phyloP scores from a whole-genome alignment of 2,888 invertebrate species.

The Ophion slaviceki region DNA sequence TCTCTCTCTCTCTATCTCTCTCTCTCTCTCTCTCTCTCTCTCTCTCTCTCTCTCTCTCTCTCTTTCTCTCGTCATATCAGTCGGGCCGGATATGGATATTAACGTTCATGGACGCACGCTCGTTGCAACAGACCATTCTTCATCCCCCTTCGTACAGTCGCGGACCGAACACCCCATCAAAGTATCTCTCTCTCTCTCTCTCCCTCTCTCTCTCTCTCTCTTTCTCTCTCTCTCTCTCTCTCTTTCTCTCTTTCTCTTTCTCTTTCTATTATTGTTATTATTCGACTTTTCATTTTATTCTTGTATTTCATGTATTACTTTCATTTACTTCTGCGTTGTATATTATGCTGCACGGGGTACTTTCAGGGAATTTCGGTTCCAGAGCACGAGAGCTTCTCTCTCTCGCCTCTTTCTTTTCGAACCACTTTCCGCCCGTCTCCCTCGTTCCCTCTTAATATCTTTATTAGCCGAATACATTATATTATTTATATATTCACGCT shows the following conservation, averaged over 20 bases:
- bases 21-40: conserved; percentile 13
- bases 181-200: conserved; percentile 17
- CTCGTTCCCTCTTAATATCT: conserved; percentile 55
- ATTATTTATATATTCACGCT: conserved; percentile 55
- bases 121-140: conserved; percentile 57
- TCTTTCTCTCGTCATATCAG: conserved; percentile 42
- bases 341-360: no score
- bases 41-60: neutral
- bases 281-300: no score
- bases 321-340: no score
- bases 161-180: conserved; percentile 42
- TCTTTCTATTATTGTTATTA: neutral
- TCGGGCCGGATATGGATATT: conserved; percentile 66
- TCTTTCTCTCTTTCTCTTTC: conserved; percentile 3
- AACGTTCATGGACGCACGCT: conserved; percentile 60
- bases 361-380: no score
- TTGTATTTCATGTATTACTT: no score
- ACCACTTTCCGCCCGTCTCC: neutral
- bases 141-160: conserved; percentile 45
- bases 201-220: conserved; percentile 17
- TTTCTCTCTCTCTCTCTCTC: neutral
- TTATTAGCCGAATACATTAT: conserved; percentile 61
- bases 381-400: neutral
- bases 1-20: neutral
- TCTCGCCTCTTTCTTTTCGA: neutral